phyloP scores from a whole-genome alignment of 37 sponge, comb jelly and placozoan species.

The Cladorhizidae sp. region DNA sequence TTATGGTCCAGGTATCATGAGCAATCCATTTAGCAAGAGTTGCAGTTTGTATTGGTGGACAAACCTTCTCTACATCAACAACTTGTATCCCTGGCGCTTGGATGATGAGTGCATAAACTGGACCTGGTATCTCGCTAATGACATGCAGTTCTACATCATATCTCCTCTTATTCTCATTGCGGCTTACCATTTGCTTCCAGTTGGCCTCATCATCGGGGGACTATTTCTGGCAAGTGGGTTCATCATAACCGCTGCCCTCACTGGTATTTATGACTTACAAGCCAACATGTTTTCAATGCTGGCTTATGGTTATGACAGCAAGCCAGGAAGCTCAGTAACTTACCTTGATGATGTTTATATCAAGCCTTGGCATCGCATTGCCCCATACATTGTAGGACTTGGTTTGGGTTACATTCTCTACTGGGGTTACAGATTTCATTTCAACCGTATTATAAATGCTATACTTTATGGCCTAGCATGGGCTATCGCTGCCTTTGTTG shows the following conservation, averaged over 20 bases:
- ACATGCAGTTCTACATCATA: conserved; percentile 90
- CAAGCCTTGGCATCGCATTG: conserved; percentile 75
- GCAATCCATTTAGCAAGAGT: background rate
- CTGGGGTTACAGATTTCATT: conserved; percentile 18
- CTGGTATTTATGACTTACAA: conserved; percentile 48
- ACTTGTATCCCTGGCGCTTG: conserved; percentile 73
- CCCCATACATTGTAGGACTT: conserved; percentile 84
- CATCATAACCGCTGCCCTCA: conserved; percentile 38
- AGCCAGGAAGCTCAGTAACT: background rate
- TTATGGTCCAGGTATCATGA: conserved; percentile 1
- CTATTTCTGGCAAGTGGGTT: conserved; percentile 17
- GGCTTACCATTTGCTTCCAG: conserved; percentile 43
- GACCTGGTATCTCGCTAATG: conserved; percentile 92
- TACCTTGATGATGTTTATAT: conserved; percentile 27
- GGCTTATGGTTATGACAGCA: conserved; percentile 1
- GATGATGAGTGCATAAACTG: conserved; percentile 73
- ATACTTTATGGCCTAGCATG: conserved; percentile 28
- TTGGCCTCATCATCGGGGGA: conserved; percentile 28
- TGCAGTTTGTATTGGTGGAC: conserved; percentile 93
- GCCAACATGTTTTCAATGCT: conserved; percentile 15
- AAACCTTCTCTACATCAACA: conserved; percentile 90
- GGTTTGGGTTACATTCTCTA: conserved; percentile 72
- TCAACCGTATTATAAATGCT: conserved; percentile 9
- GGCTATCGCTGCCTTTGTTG: conserved; percentile 25
- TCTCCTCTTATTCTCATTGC: conserved; percentile 78